Evolutionary conservation across 2,888 invertebrate genomes (phyloP).

Genomic region (Cyclophora punctaria): DNA sequence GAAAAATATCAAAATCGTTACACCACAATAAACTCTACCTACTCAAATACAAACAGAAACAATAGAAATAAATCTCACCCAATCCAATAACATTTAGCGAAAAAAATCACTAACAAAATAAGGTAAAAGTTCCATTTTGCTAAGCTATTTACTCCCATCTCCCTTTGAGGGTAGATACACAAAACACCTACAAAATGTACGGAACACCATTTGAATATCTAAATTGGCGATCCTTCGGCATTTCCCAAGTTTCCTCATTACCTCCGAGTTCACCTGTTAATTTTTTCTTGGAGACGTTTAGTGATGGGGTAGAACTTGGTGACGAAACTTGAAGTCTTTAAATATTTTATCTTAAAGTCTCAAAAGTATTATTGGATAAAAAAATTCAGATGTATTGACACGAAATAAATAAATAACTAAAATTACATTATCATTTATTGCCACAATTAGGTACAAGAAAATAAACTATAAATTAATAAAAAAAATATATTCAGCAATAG

Average conservation of each 20-base stretch:
- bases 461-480: too few relatives aligned
- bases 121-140: conserved; percentile 5
- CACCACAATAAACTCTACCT: background rate
- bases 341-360: too few relatives aligned
- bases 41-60: background rate
- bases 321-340: too few relatives aligned
- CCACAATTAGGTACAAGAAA: too few relatives aligned
- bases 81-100: too few relatives aligned
- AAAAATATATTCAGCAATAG: too few relatives aligned
- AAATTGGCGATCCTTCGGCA: conserved; percentile 64
- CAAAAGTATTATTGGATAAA: too few relatives aligned
- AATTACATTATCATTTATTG: too few relatives aligned
- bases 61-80: background rate
- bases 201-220: conserved; percentile 70
- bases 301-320: conserved; percentile 6
- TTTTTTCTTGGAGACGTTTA: conserved; percentile 36
- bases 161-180: conserved; percentile 17
- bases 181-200: conserved; percentile 46
- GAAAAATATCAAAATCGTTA: background rate
- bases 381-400: too few relatives aligned
- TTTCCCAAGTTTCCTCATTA: conserved; percentile 64
- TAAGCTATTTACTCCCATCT: conserved; percentile 15
- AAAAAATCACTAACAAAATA: too few relatives aligned
- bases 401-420: too few relatives aligned
- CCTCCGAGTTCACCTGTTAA: conserved; percentile 56